Conservation (phyloP, 1,140 invertebrate genomes). For the Aphidius gifuensis region DNA sequence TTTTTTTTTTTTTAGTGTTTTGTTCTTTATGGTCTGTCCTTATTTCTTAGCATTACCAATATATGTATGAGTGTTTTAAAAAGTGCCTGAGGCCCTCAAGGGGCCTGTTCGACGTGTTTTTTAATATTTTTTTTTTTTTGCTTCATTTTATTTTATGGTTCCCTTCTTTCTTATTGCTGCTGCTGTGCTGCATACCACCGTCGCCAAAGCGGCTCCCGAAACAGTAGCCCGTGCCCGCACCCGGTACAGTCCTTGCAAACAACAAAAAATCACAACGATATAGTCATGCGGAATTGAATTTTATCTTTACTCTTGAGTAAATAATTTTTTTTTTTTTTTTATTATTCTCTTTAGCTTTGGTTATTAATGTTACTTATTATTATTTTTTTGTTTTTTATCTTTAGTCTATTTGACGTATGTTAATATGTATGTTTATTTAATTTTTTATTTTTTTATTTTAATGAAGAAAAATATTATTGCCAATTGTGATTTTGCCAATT, state of each 20-base stretch:
- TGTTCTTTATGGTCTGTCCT: constrained; percentile 17
- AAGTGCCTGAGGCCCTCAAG: constrained; percentile 10
- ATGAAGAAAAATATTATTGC: too few species aligned
- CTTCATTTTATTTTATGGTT: neutral
- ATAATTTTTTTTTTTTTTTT: neutral
- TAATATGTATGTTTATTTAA: too few species aligned
- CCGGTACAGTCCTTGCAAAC: constrained; percentile 52
- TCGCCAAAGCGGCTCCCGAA: constrained; percentile 50
- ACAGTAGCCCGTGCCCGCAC: constrained; percentile 49
- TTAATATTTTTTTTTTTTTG: constrained; percentile 36
- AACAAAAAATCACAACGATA: constrained; percentile 41
- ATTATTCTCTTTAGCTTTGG: too few species aligned
- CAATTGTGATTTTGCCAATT: too few species aligned
- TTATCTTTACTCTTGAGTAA: neutral
- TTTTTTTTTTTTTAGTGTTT: constrained; percentile 13
- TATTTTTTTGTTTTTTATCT: too few species aligned
- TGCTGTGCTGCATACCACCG: constrained; percentile 48
- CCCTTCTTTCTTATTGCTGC: too few species aligned
- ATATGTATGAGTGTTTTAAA: neutral
- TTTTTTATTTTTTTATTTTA: too few species aligned
- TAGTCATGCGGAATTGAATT: constrained; percentile 1
- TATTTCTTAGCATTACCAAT: constrained; percentile 3
- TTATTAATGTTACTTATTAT: too few species aligned
- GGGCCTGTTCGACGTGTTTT: constrained; percentile 53
- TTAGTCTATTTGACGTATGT: too few species aligned